Base-by-base conservation (phyloP, 2,888 invertebrate species). In the Tachystola acroxantha region DNA sequence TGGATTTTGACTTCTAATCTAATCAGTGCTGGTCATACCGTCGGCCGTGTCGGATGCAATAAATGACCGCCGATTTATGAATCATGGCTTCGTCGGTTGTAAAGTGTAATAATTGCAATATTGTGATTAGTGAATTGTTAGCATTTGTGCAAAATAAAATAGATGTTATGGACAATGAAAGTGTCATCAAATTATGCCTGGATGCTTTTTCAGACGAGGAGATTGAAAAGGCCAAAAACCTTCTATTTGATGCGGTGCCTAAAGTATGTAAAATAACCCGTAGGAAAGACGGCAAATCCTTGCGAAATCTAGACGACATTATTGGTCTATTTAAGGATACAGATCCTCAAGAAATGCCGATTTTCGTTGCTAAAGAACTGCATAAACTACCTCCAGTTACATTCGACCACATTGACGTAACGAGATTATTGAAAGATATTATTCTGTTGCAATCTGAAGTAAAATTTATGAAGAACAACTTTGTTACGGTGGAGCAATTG, bases 301-400 rank as follows among this genome's bases (percentile, higher is more conserved):
- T 13, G 10, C 24, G 48, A 10, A 36, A 50, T n/a, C 38, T 48
- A 1, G 45, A 46, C 6, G 46, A 49, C 12, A 46, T 49, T 9
- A 39, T 48, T 7, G 20, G 39, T 28, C n/a, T 45, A 0, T 9
- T 48, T 7, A 45, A 42, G 26, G 40, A 42, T 12, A 36, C 32
- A 0, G 37, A 49, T 28, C 40, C 45, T 1, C 10, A 10, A 4
- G 49, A 51, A 34, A n/a, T n/a, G n/a, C n/a, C n/a, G n/a, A n/a
- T n/a, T n/a, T n/a, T n/a, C n/a, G n/a, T n/a, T n/a, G n/a, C n/a
- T n/a, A n/a, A n/a, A n/a, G n/a, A n/a, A n/a, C n/a, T n/a, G n/a
- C n/a, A n/a, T n/a, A n/a, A n/a, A n/a, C n/a, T n/a, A n/a, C n/a
- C n/a, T n/a, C n/a, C n/a, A n/a, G n/a, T n/a, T n/a, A n/a, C n/a